Evolutionary conservation across 2,888 invertebrate genomes (phyloP), one percentile per base, ranked within the genome.

Genomic region (Lasioglossum figueresi): DNA sequence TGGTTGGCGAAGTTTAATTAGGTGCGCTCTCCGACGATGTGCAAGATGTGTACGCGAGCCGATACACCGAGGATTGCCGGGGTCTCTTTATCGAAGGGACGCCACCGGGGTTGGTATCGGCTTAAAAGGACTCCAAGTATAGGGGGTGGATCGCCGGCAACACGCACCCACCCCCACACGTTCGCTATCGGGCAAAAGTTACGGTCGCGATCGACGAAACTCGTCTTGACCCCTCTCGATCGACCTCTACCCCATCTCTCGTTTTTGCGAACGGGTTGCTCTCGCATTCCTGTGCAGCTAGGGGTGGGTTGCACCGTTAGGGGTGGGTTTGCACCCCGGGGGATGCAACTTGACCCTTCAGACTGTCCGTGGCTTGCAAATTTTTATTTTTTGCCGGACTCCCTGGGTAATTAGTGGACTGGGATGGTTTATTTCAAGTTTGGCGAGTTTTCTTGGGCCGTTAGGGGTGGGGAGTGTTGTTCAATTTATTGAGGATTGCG

Each of bases 1-100:
- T 52, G 52, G 52, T 52, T 83, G 59, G 80, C 85, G 84, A 92
- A 92, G 91, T 93, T 93, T 93, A 93, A 93, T 93, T 93, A 93
- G 93, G 92, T 93, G 88, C 89, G 88, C 88, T 90, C 52, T 23
- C 86, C 77, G 79, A 74, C 79, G 74, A 56, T 78, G 78, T 72
- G 80, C 80, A 12, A 77, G 71, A 19, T 56, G 70, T 70, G 59
- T 48, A 83, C 71, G 71, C 71, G 66, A 79, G 72, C 83, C 88
- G 83, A 79, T 85, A 85, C 78, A 76, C 71, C 59, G 56, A 78
- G 76, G 81, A 86, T 84, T 81, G 80, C 83, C 63, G n/a, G 31
- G 76, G 23, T 37, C 23, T 27, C 78, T 76, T 45, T 63, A 79
- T 76, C 85, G 78, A 77, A 73, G 76, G 76, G 66, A 34, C 68